Conservation (phyloP, 1,140 invertebrate genomes). For the Cyclina sinensis region DNA sequence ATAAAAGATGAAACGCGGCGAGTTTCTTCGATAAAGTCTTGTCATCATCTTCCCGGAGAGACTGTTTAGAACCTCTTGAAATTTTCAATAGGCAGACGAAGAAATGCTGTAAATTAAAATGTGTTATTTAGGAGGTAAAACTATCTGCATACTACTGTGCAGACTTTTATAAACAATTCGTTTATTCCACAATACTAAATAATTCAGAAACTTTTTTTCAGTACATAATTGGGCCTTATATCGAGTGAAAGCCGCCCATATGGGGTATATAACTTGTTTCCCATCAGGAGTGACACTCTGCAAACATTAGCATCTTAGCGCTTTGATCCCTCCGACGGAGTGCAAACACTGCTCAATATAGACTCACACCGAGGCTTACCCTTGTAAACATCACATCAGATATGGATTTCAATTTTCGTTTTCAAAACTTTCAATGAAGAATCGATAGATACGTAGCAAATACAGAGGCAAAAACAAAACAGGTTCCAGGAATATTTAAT, state of each 20-base stretch:
- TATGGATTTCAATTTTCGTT: conserved; percentile 55
- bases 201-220: conserved; percentile 23
- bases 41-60: conserved; percentile 38
- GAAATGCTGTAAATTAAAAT: conserved; percentile 26
- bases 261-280: conserved; percentile 27
- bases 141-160: not conserved
- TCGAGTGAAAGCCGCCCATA: not conserved
- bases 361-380: conserved; percentile 6
- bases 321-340: conserved; percentile 38
- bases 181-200: conserved; percentile 4
- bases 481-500: not conserved
- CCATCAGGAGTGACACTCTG: conserved; percentile 11
- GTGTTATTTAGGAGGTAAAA: not conserved
- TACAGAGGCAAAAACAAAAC: not conserved
- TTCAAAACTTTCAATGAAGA: not conserved
- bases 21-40: conserved; percentile 23
- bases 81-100: not conserved
- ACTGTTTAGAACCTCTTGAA: conserved; percentile 2
- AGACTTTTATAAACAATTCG: not conserved
- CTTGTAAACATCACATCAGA: conserved; percentile 56
- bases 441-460: conserved; percentile 9
- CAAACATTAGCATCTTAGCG: conserved; percentile 34
- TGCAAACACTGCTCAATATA: conserved; percentile 42
- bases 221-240: conserved; percentile 20
- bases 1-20: conserved; percentile 49